Base-by-base conservation (phyloP, 1,140 invertebrate species). In the Cephus cinctus region DNA sequence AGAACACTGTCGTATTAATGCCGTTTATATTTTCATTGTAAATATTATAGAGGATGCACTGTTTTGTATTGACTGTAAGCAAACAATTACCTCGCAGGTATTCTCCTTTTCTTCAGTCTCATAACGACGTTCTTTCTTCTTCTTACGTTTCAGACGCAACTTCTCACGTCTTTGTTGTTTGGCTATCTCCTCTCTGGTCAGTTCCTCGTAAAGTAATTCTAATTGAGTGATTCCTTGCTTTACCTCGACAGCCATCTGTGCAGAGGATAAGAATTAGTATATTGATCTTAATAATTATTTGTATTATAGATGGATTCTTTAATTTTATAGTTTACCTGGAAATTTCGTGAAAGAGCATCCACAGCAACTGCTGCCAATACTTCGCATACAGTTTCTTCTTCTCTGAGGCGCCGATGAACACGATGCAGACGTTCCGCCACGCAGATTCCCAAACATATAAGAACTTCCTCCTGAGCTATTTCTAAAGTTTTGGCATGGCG, bases 401-500 rank as follows among this genome's bases (percentile, higher is more conserved):
- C 91, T 43, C 86, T 83, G 53, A 96, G 78, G 44, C 90, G 84
- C 48, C 92, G 83, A 60, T 92, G 87, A 45, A 96, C 87, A 52
- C 86, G 82, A 69, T 94, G 88, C 11, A 97, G 78, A 35, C 92
- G 78, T 67, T 95, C 92, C 63, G 93, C 92, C 42, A 96, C 84
- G 71, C 92, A 93, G 71, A 96, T 88, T 9, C 93, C 93, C 35
- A 96, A 80, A 71, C 93, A 96, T 0, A 91, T 95, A 43, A 97
- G 78, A 32, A 96, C 92, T 78, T 97, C 93, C 75, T 96, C 92
- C 77, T 97, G 94, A 59, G 93, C 94, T 61, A 95, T 93, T 79
- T 96, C 93, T 52, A 96, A 71, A 5, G 93, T 96, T 77, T 96
- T 96, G 1, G 93, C 94, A 75, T 96, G 93, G 41, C 93, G 80